Evolutionary conservation across 2,888 invertebrate genomes (phyloP).

Genomic region (Drosophila vallismaia): DNA sequence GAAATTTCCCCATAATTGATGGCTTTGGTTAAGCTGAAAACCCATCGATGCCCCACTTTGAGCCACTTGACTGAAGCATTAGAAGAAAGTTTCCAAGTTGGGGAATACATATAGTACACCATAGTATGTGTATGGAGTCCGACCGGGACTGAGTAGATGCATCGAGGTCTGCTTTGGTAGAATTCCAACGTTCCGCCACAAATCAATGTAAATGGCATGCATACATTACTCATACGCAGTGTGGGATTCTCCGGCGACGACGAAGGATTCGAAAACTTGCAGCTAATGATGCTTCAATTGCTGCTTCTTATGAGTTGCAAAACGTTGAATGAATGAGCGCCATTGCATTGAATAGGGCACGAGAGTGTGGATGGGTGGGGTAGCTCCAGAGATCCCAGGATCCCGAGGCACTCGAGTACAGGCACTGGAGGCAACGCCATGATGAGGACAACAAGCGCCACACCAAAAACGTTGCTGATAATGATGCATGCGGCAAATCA

Average conservation of each 20-base stretch:
- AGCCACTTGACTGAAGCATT: conserved; percentile 43
- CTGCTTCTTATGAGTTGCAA: conserved; percentile 72
- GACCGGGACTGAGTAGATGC: too few relatives aligned
- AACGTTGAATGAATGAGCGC: conserved; percentile 73
- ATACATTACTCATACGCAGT: conserved; percentile 72
- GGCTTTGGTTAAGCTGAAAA: conserved; percentile 43
- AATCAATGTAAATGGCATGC: conserved; percentile 73
- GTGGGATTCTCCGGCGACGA: conserved; percentile 25
- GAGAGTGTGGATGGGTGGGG: conserved; percentile 15
- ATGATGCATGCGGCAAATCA: conserved; percentile 81
- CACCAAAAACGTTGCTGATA: conserved; percentile 61
- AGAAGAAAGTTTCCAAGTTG: conserved; percentile 37
- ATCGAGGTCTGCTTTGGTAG: conserved; percentile 14
- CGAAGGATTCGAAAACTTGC: conserved; percentile 57
- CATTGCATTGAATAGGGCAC: conserved; percentile 67
- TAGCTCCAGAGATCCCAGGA: neutral
- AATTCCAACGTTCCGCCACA: conserved; percentile 40
- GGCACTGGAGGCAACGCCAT: conserved; percentile 32
- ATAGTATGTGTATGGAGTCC: too few relatives aligned
- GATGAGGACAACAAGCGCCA: conserved; percentile 15
- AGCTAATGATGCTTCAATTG: conserved; percentile 77
- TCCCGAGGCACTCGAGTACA: conserved; percentile 45
- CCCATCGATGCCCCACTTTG: conserved; percentile 44
- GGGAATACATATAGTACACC: neutral
- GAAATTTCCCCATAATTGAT: conserved; percentile 40